Evolutionary conservation across 2,797 vertebrate species (phyloP), one percentile per base, ranked within the genome.

Genomic region (Gambelia wislizenii): DNA sequence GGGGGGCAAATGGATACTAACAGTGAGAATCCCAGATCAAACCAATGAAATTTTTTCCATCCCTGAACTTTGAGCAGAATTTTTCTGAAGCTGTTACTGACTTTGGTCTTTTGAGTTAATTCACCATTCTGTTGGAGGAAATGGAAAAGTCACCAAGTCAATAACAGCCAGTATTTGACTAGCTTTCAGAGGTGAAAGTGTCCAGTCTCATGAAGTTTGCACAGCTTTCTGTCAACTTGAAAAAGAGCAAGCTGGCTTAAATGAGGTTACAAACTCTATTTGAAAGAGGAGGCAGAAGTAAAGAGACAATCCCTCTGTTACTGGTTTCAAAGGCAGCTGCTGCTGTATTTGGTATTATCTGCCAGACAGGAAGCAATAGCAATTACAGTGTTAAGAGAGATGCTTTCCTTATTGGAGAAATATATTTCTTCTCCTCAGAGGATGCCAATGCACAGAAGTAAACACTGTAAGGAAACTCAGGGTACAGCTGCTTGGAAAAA

Each of bases 401-500:
- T 64, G 22, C 59, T 86, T 76, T 49, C 30, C 74, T 78, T 44
- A 77, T 49, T 86, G 75, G 22, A 86, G 42, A 59, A 77, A 27
- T 67, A 27, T 36, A 77, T 86, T 47, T 77, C 36, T 72, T 77
- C 18, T 77, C 54, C 39, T 22, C 33, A 64, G 39, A 49, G 42
- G 10, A 86, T 52, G 42, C 22, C 18, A 49, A 10, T 77, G 85
- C 25, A 59, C 33, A 67, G 56, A 77, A 64, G 33, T 44, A 86
- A 86, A 67, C 20, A 25, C 16, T 13, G 16, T 61, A 33, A 4
- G 44, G 36, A 61, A 91, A 76, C 5, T 33, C 54, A 84, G 87
- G 93, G 72, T 74, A 56, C 61, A 72, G 8, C n/a, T 83, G 9
- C 56, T 83, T 76, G 72, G 39, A n/a, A 61, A 47, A 33, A 10